A percentile compares a stretch with the other conserved stretches of the same genome.
phyloP scores from a whole-genome alignment of 2,888 invertebrate species.

The Parascotia fuliginaria region DNA sequence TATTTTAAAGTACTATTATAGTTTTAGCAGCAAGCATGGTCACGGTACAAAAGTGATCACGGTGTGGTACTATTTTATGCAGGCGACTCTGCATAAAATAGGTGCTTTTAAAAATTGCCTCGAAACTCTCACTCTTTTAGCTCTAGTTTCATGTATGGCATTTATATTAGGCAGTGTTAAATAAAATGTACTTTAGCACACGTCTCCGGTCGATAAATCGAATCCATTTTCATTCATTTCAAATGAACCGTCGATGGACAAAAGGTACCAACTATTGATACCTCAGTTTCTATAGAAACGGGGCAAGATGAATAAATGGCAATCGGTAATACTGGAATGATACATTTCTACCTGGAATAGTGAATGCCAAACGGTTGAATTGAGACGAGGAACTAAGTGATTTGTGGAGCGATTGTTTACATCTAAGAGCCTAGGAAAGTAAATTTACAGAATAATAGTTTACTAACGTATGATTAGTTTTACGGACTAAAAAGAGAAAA shows the following conservation, averaged over 20 bases:
- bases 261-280: slow-evolving; percentile 4
- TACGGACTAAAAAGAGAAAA: no score
- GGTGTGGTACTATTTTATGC: no score
- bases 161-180: background rate
- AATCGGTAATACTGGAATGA: slow-evolving; percentile 28
- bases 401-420: slow-evolving; percentile 35
- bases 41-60: no score
- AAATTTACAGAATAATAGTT: slow-evolving; percentile 1
- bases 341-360: slow-evolving; percentile 39
- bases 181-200: no score
- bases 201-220: background rate
- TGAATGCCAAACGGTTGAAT: slow-evolving; percentile 34
- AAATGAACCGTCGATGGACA: background rate
- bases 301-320: slow-evolving; percentile 24
- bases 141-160: no score
- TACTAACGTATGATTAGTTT: no score
- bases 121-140: no score
- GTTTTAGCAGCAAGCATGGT: no score
- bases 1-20: no score
- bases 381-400: slow-evolving; percentile 23
- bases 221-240: background rate
- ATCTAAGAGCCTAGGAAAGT: slow-evolving; percentile 11
- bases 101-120: no score
- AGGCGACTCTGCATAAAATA: no score
- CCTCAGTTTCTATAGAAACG: slow-evolving; percentile 5